Percentiles rank a stretch among this genome's conserved stretches.
phyloP scores from a whole-genome alignment of 1,140 invertebrate genomes.

The Harpegnathos saltator region DNA sequence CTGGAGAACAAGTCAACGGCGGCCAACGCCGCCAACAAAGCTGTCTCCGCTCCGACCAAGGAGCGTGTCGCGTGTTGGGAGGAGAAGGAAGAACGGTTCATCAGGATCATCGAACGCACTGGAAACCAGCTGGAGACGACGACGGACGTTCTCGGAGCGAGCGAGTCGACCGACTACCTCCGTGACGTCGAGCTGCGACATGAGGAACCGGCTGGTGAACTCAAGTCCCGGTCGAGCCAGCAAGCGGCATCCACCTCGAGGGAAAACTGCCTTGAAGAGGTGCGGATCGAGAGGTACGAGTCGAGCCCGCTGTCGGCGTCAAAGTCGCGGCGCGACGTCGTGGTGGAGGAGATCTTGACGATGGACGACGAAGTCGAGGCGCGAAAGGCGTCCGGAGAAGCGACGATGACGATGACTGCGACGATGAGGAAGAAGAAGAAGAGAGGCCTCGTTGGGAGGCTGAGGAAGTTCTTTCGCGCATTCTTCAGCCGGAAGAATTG shows the following conservation, averaged over 20 bases:
- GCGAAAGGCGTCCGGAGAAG: not conserved
- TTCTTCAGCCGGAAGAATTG: conserved; percentile 71
- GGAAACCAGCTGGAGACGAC: not conserved
- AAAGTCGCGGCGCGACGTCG: not conserved
- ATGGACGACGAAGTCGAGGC: conserved; percentile 13
- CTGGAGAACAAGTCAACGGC: conserved; percentile 55
- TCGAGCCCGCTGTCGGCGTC: conserved; percentile 13
- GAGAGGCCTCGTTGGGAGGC: conserved; percentile 57
- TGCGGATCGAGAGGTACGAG: conserved; percentile 44
- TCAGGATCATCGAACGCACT: conserved; percentile 68
- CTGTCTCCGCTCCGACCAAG: not conserved
- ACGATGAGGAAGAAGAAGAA: conserved; percentile 64
- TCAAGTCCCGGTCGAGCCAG: conserved; percentile 18
- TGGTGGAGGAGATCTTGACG: not conserved
- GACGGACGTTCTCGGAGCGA: not conserved
- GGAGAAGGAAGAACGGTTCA: conserved; percentile 72
- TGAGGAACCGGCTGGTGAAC: not conserved
- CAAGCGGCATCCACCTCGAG: conserved; percentile 23
- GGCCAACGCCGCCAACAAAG: not conserved
- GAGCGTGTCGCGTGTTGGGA: conserved; percentile 70
- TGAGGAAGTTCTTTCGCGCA: conserved; percentile 69
- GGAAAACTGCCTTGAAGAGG: conserved; percentile 17
- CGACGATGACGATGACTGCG: not conserved
- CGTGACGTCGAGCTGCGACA: not conserved
- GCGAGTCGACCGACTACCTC: not conserved